Evolutionary conservation across 2,797 vertebrate genomes (phyloP).

Genomic region (Avahi laniger): DNA sequence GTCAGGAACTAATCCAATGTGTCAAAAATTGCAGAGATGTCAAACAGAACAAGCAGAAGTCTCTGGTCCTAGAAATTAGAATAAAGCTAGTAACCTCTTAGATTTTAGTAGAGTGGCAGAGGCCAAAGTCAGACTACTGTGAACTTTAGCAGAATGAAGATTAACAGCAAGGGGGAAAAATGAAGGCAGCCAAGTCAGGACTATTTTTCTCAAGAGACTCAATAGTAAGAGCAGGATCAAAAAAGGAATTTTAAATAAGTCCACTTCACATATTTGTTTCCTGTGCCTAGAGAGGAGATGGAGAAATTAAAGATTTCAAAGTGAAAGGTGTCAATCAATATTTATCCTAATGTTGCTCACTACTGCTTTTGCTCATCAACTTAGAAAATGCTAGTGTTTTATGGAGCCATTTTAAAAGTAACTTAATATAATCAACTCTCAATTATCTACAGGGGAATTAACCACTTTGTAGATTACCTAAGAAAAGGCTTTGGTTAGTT

Average conservation of each 20-base stretch:
- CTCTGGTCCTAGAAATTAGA: not conserved
- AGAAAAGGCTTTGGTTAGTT: not conserved
- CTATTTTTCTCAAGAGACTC: constrained; percentile 22
- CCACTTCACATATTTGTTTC: not conserved
- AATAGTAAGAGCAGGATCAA: not conserved
- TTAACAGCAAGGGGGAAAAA: not conserved
- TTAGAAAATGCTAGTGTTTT: constrained; percentile 35
- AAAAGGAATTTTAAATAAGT: constrained; percentile 8
- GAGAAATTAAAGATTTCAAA: constrained; percentile 30
- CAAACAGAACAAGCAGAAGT: not conserved
- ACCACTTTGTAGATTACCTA: not conserved
- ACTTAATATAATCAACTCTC: constrained; percentile 30
- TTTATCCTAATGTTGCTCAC: not conserved
- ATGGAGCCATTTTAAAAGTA: constrained; percentile 18
- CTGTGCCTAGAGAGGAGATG: not conserved
- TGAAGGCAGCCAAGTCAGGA: not conserved
- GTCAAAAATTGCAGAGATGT: not conserved
- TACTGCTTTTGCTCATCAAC: not conserved
- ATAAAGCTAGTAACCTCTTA: not conserved
- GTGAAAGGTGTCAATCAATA: not conserved
- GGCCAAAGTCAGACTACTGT: not conserved
- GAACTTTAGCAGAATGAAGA: not conserved
- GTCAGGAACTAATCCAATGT: not conserved
- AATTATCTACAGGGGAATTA: not conserved
- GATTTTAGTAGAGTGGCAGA: not conserved